Conservation (phyloP, 2,113 vertebrate genomes). For the Acrocephalus arundinaceus region DNA sequence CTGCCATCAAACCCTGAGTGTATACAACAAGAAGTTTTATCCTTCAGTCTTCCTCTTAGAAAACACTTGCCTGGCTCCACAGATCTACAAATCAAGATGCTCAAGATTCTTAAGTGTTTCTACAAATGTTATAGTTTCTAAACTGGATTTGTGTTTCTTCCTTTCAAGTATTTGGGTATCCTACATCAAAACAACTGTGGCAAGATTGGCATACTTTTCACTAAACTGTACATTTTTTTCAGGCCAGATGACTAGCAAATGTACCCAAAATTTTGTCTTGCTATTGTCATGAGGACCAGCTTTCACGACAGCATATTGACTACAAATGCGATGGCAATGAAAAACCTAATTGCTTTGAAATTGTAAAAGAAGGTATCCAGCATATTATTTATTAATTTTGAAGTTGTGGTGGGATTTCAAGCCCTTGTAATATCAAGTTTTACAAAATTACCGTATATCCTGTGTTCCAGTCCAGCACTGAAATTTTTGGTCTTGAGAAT, state of each 20-base stretch:
- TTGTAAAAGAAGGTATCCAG: neutral
- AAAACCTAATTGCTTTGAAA: neutral
- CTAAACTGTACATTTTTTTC: neutral
- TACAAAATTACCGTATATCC: neutral
- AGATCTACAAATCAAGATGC: constrained; percentile 74
- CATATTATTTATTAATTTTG: neutral
- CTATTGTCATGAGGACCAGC: neutral
- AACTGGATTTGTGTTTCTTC: constrained; percentile 68
- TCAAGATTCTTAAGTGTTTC: constrained; percentile 69
- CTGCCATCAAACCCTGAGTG: neutral
- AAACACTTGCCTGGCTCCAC: constrained; percentile 75
- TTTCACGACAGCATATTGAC: neutral
- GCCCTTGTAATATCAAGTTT: neutral
- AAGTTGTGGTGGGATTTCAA: neutral
- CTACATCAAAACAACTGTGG: constrained; percentile 73
- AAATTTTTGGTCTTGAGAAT: neutral
- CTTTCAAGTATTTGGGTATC: constrained; percentile 75
- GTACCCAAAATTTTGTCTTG: neutral
- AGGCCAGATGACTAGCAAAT: neutral
- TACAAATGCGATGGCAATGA: neutral
- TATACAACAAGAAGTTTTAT: neutral
- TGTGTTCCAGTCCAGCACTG: neutral
- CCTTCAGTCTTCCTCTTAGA: constrained; percentile 17
- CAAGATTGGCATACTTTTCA: constrained; percentile 74
- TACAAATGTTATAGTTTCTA: constrained; percentile 82